Evolutionary conservation across 2,113 vertebrate genomes (phyloP).

Genomic region (Microtus richardsoni): DNA sequence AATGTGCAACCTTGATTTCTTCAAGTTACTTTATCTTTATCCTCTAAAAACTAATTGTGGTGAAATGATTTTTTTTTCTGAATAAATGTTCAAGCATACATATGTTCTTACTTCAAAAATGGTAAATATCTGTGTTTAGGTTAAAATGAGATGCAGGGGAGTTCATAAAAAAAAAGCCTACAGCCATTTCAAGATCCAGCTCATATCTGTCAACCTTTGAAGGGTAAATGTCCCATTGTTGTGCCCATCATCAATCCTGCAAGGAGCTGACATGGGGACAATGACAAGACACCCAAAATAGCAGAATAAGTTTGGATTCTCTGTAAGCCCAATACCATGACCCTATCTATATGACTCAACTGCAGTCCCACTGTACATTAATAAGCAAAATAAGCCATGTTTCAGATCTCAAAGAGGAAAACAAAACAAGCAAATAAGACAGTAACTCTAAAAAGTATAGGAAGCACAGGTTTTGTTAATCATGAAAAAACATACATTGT

Average conservation of each 20-base stretch:
- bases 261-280: conserved; percentile 73
- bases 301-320: conserved; percentile 56
- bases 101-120: conserved; percentile 78
- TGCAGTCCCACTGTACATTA: not conserved
- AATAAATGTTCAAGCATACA: conserved; percentile 77
- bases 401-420: conserved; percentile 35
- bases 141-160: conserved; percentile 72
- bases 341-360: not conserved
- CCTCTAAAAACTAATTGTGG: conserved; percentile 70
- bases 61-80: conserved; percentile 72
- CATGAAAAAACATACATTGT: conserved; percentile 58
- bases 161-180: conserved; percentile 46
- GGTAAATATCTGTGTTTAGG: conserved; percentile 81
- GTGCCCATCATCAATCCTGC: conserved; percentile 71
- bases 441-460: conserved; percentile 14
- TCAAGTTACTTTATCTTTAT: conserved; percentile 60
- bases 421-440: conserved; percentile 59
- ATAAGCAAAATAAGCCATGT: conserved; percentile 2
- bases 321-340: conserved; percentile 29
- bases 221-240: conserved; percentile 77
- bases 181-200: conserved; percentile 73
- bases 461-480: conserved; percentile 70
- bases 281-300: conserved; percentile 69
- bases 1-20: conserved; percentile 11
- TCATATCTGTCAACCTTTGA: conserved; percentile 75